Percentiles rank a stretch among this genome's conserved stretches.
phyloP scores from a whole-genome alignment of 2,888 invertebrate genomes.

The Polia nebulosa region DNA sequence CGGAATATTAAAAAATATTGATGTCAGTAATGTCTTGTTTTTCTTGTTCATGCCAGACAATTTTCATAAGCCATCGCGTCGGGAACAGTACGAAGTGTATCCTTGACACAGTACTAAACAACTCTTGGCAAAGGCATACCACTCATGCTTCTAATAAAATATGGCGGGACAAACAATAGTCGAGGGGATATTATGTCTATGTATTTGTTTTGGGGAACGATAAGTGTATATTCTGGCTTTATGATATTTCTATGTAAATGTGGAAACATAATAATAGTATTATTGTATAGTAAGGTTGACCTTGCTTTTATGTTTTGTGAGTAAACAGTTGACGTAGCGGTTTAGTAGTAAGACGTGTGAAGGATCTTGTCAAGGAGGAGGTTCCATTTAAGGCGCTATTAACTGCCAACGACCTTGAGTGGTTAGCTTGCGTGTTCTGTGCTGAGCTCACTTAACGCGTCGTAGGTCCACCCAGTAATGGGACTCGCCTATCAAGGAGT shows the following conservation, averaged over 20 bases:
- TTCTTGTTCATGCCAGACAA: too few species aligned
- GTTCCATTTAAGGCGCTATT: neutral
- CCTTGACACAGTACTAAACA: slow-evolving; percentile 36
- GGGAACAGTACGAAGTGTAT: slow-evolving; percentile 2
- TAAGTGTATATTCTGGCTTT: slow-evolving; percentile 24
- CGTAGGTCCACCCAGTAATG: too few species aligned
- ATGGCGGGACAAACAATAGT: slow-evolving; percentile 32
- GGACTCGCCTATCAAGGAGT: too few species aligned
- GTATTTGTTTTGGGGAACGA: slow-evolving; percentile 19
- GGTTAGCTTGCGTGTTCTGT: too few species aligned
- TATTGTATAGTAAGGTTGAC: neutral
- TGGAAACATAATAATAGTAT: slow-evolving; percentile 2
- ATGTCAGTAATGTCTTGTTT: too few species aligned
- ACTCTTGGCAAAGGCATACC: slow-evolving; percentile 2
- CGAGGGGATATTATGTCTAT: neutral
- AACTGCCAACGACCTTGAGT: too few species aligned
- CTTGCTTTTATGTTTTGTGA: slow-evolving; percentile 23
- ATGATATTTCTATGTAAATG: slow-evolving; percentile 38
- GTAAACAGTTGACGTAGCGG: neutral
- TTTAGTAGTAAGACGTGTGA: neutral
- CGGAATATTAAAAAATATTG: too few species aligned
- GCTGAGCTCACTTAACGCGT: too few species aligned
- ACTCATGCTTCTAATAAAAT: slow-evolving; percentile 34
- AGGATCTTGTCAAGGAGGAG: neutral
- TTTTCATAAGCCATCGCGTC: neutral